Conservation (phyloP, 2,888 invertebrate species). For the Troides oblongomaculatus region DNA sequence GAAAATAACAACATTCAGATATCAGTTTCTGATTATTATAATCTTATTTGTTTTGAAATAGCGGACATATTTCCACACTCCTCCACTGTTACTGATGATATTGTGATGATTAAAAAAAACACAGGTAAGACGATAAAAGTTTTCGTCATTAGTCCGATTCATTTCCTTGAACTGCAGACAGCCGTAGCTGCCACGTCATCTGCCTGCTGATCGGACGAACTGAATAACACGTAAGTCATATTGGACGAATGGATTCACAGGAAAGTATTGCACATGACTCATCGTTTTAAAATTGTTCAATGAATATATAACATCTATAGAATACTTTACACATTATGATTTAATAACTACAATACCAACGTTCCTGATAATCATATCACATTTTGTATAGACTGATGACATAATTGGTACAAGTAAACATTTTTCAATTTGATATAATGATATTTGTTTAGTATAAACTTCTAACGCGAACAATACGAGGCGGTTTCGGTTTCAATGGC, state of each 20-base stretch:
- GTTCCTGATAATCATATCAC: not conserved
- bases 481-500: constrained; percentile 39
- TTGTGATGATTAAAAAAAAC: constrained; percentile 26
- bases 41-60: constrained; percentile 12
- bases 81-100: constrained; percentile 30
- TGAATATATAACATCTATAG: not conserved
- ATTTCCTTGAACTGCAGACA: constrained; percentile 48
- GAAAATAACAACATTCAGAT: not conserved
- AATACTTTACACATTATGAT: not conserved
- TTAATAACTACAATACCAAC: not conserved
- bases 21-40: constrained; percentile 6
- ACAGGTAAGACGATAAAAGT: constrained; percentile 34
- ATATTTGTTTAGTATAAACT: constrained; percentile 11
- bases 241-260: constrained; percentile 20
- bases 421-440: not conserved
- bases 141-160: constrained; percentile 37
- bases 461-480: constrained; percentile 34
- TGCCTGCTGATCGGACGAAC: constrained; percentile 44
- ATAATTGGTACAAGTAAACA: constrained; percentile 6
- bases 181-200: constrained; percentile 44
- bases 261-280: constrained; percentile 22
- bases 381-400: not conserved
- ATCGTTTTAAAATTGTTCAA: not conserved
- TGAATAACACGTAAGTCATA: constrained; percentile 18
- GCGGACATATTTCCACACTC: not conserved